phyloP scores from a whole-genome alignment of 2,888 invertebrate species.

The Mycalesis mineus region DNA sequence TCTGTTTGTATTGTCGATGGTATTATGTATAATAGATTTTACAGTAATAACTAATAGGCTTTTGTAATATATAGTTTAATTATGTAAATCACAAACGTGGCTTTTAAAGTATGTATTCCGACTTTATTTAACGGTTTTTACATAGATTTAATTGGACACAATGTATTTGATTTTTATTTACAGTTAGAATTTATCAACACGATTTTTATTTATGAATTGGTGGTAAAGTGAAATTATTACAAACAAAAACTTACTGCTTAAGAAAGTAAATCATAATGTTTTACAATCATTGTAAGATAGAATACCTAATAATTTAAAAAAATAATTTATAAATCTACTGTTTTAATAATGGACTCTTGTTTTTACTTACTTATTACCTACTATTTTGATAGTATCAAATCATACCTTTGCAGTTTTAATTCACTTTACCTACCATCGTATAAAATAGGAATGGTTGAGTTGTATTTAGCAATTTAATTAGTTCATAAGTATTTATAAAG shows the following conservation, averaged over 20 bases:
- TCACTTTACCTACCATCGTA: conserved; percentile 13
- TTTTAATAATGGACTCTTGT: too few species aligned
- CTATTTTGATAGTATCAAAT: neutral
- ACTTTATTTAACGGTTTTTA: conserved; percentile 30
- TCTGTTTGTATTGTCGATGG: conserved; percentile 41
- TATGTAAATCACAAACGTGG: conserved; percentile 45
- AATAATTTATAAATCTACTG: too few species aligned
- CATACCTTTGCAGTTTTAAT: neutral
- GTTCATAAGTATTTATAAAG: conserved; percentile 71
- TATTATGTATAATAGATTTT: conserved; percentile 42
- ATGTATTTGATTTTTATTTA: conserved; percentile 38
- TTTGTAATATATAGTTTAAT: conserved; percentile 34
- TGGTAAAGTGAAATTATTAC: conserved; percentile 14
- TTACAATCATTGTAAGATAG: too few species aligned
- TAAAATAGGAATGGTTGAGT: conserved; percentile 13
- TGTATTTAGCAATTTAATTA: conserved; percentile 44
- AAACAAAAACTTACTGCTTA: neutral
- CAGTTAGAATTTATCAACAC: conserved; percentile 20
- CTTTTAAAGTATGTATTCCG: conserved; percentile 37
- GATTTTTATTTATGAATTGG: conserved; percentile 4
- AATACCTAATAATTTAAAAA: too few species aligned
- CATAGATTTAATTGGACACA: conserved; percentile 36
- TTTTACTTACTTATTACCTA: too few species aligned
- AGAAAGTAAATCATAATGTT: too few species aligned
- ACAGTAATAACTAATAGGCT: conserved; percentile 35